Evolutionary conservation across 2,888 invertebrate species (phyloP).

Genomic region (Malachius bipustulatus): DNA sequence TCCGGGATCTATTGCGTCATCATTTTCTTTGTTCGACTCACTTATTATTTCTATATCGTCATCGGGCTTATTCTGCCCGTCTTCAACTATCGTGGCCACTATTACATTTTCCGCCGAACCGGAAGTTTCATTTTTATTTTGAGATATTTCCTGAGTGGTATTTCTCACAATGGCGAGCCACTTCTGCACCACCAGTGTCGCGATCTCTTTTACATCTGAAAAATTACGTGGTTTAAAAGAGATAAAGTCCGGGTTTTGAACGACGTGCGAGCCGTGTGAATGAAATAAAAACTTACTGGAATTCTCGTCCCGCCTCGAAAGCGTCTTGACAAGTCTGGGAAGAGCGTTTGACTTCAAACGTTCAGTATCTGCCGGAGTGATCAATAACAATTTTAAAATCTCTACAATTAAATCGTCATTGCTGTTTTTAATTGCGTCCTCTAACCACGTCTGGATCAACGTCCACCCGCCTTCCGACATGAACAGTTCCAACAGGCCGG

Average conservation of each 20-base stretch:
- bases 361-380: constrained; percentile 84
- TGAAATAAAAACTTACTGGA: constrained; percentile 10
- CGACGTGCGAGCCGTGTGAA: too few relatives aligned
- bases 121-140: neutral
- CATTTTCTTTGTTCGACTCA: constrained; percentile 10
- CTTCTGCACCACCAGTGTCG: constrained; percentile 72
- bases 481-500: constrained; percentile 73
- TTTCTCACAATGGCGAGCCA: constrained; percentile 85
- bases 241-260: constrained; percentile 8
- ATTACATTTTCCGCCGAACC: constrained; percentile 8
- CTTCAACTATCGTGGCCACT: constrained; percentile 7
- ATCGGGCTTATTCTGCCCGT: constrained; percentile 8
- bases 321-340: constrained; percentile 80
- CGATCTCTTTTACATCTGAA: constrained; percentile 64
- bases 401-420: constrained; percentile 84
- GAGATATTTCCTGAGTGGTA: constrained; percentile 9
- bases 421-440: constrained; percentile 69
- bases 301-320: constrained; percentile 65
- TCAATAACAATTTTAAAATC: constrained; percentile 68
- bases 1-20: constrained; percentile 22
- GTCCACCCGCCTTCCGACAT: constrained; percentile 90
- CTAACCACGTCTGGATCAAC: constrained; percentile 80
- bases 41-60: neutral
- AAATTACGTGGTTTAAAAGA: constrained; percentile 18
- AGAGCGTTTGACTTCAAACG: constrained; percentile 83